phyloP scores from a whole-genome alignment of 2,113 vertebrate species.

The Hemichromis elongatus region DNA sequence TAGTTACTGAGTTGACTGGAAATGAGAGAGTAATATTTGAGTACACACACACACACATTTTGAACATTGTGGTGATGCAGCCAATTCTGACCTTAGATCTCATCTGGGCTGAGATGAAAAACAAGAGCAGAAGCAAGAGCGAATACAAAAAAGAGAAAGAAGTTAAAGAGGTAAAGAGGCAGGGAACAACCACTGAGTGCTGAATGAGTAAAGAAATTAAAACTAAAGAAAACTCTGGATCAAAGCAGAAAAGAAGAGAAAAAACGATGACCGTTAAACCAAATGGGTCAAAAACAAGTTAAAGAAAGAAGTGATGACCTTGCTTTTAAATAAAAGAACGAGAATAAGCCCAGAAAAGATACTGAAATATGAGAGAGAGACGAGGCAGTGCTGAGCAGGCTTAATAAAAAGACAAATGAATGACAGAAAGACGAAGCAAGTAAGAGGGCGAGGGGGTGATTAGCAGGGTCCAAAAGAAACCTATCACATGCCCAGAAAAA shows the following conservation, averaged over 20 bases:
- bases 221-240: background rate
- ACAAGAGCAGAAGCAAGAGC: background rate
- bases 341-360: constrained; percentile 4
- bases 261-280: background rate
- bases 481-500: constrained; percentile 2
- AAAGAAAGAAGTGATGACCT: constrained; percentile 26
- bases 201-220: background rate
- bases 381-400: background rate
- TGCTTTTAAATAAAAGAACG: constrained; percentile 13
- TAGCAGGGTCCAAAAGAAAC: constrained; percentile 36
- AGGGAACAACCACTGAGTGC: background rate
- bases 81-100: background rate
- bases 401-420: constrained; percentile 49
- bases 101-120: background rate
- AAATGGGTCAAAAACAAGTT: background rate
- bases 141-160: background rate
- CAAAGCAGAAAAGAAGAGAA: background rate
- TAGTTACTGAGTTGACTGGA: background rate
- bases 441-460: constrained; percentile 23
- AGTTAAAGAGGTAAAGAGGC: background rate
- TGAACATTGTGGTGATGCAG: background rate
- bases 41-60: background rate
- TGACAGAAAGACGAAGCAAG: constrained; percentile 24
- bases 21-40: background rate
- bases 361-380: background rate